Percentiles rank a stretch among this genome's conserved stretches.
Evolutionary conservation across 2,113 vertebrate genomes (phyloP).

Genomic region (Edolisoma coerulescens): DNA sequence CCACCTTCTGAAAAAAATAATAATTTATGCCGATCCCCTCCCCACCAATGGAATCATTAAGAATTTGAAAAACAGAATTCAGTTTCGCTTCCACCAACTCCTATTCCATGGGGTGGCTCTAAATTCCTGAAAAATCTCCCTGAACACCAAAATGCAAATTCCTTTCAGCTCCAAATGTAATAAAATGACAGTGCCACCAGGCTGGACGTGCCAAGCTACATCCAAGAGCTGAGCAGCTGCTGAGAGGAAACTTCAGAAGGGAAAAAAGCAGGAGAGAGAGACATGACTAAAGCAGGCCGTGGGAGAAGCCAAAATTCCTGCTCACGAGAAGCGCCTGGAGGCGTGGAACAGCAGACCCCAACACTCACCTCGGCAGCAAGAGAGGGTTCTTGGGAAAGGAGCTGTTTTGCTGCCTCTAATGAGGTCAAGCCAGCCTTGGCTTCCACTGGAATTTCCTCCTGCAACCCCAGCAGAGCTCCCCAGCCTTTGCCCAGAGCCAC

Average conservation of each 20-base stretch:
- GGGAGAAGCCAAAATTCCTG: neutral
- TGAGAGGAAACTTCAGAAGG: neutral
- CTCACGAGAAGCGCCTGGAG: neutral
- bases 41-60: neutral
- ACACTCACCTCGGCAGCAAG: neutral
- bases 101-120: neutral
- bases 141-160: neutral
- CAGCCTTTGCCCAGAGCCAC: neutral
- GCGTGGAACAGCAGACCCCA: neutral
- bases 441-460: slow-evolving; percentile 34
- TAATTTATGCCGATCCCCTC: neutral
- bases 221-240: neutral
- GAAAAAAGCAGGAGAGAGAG: neutral
- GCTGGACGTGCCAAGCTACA: neutral
- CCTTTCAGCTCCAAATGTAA: neutral
- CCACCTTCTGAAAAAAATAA: neutral
- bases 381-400: neutral
- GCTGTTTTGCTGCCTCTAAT: neutral
- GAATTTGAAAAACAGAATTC: neutral
- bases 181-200: neutral
- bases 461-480: neutral
- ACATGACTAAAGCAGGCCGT: neutral
- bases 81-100: rapidly evolving
- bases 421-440: slow-evolving; percentile 1
- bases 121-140: neutral